Evolutionary conservation across 92 coral and sea anemone species (phyloP), one percentile per base, ranked within the genome.

Genomic region (Porites divaricata): DNA sequence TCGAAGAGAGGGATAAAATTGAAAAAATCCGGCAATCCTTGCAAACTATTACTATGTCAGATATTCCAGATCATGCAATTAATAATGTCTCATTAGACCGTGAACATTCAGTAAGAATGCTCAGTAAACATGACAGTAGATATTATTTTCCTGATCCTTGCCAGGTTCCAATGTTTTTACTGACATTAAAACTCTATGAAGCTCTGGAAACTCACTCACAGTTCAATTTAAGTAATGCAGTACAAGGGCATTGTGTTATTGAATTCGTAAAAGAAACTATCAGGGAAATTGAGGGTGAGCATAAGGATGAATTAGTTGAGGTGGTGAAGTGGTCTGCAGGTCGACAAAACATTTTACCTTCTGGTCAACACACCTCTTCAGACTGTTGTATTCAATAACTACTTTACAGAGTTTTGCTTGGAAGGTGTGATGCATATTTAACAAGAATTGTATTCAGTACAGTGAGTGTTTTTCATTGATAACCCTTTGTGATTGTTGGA

Each of bases 151-250:
- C 53, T 41, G 54, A n/a, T 3, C 14, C 26, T 8, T 20, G 13
- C 28, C 79, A 75, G 66, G 9, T 22, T 2, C 21, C 52, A 56
- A 53, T 57, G 9, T 6, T 24, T 13, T 26, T 75, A 10, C 57
- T 78, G 2, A 67, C 57, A 22, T 49, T 78, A 63, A 78, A 77
- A 77, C 67, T 77, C 21, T 77, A 45, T 19, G 81, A 77, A 20
- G 72, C 81, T 10, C 53, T 63, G 57, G 81, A 77, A 49, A 77
- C 81, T 14, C 81, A 77, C 45, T 77, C 56, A 20, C 81, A 63
- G 28, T 77, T 77, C 15, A 63, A 63, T 63, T 41, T 61, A 9
- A 41, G 81, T 50, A 77, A 77, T 77, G 70, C 81, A 9, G 2
- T 77, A 1, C 71, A 72, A 28, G 81, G 45, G 6, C 24, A 63